Evolutionary conservation across 1,140 invertebrate species (phyloP), one percentile per base, ranked within the genome.

Genomic region (Zaprionus africanus): DNA sequence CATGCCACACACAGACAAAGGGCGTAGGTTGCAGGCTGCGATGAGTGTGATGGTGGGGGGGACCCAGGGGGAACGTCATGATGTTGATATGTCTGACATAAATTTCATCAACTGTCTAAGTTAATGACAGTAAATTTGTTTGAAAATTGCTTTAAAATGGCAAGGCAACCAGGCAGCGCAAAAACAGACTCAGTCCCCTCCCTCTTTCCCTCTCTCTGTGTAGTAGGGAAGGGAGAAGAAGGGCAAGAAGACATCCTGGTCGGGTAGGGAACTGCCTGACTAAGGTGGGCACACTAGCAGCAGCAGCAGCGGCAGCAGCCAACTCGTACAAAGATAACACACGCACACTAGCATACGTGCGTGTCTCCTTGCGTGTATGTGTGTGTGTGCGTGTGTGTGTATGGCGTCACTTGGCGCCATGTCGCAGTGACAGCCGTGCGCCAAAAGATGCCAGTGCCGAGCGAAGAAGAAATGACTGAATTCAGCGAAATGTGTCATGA

Each of bases 61-160:
- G 22, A 22, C 22, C 22, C 22, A 1, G 31, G 59, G 70, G 78
- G 67, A 49, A 78, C 71, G 76, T 62, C 80, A 88, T 90, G 81
- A 88, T 85, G 86, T 72, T 90, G 85, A 90, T 87, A 87, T 90
- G 85, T 81, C 85, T 90, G 85, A 90, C 85, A 90, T 90, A 90
- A 90, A 90, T 90, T 90, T 90, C 85, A 90, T 90, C 85, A 90
- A 90, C 85, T 90, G 85, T 90, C 85, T 90, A 90, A 90, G 85
- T 90, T 90, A 90, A 90, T 90, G 85, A 90, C 85, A 90, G 85
- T 90, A 90, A 90, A 90, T 90, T 90, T 90, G 85, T 90, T 90
- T 90, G 85, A 90, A 90, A 90, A 90, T 90, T 90, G 85, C 85
- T 90, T 90, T 90, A 90, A 90, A 90, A 90, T 90, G 85, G 84